phyloP scores from a whole-genome alignment of 1,140 invertebrate species.

The Drosophila tani region DNA sequence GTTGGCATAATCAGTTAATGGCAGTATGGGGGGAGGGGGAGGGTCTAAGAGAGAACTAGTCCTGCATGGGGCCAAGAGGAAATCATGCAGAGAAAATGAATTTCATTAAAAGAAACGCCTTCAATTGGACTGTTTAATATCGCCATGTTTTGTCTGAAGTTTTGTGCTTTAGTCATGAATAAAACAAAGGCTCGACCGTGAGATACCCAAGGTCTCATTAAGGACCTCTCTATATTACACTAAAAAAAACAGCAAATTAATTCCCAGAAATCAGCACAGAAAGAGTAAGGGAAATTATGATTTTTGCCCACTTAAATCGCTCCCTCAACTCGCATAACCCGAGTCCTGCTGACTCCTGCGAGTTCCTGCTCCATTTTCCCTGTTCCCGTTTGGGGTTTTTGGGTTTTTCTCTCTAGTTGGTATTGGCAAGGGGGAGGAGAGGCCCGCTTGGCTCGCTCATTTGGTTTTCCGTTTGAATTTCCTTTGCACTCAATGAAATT shows the following conservation, averaged over 20 bases:
- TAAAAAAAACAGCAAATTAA: neutral
- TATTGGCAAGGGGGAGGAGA: neutral
- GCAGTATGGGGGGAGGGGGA: neutral
- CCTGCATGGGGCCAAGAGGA: constrained; percentile 8
- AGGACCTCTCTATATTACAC: too few species aligned
- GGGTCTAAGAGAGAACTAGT: neutral
- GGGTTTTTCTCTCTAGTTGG: neutral
- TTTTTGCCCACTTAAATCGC: constrained; percentile 9
- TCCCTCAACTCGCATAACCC: constrained; percentile 11
- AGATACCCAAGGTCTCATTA: neutral
- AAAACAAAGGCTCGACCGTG: neutral
- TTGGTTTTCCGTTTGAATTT: constrained; percentile 83
- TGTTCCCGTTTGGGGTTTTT: constrained; percentile 6
- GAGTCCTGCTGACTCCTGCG: neutral
- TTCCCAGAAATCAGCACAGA: neutral
- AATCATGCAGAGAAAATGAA: constrained; percentile 17
- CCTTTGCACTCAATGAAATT: constrained; percentile 81
- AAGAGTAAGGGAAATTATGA: constrained; percentile 14
- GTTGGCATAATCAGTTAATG: constrained; percentile 21
- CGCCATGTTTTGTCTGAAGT: constrained; percentile 1
- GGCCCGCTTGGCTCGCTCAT: constrained; percentile 61
- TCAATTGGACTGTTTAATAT: constrained; percentile 13
- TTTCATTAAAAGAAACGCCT: constrained; percentile 15
- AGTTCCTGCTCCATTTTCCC: neutral
- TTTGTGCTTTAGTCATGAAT: neutral